phyloP scores from a whole-genome alignment of 2,888 invertebrate species.

The Spodoptera exigua region DNA sequence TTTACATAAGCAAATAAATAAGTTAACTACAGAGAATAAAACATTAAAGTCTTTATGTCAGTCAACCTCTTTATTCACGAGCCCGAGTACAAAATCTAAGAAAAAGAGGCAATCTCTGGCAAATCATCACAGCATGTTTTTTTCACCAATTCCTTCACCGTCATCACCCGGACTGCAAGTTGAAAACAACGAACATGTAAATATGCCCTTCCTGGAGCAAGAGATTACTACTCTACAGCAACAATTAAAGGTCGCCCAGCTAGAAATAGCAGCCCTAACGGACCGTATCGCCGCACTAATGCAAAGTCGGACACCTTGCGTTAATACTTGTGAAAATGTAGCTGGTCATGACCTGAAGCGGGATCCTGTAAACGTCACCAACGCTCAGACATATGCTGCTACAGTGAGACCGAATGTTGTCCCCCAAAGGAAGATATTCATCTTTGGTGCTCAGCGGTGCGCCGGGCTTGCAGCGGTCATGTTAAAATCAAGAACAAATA shows the following conservation, averaged over 20 bases:
- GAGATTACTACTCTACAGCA: constrained; percentile 8
- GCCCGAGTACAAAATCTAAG: constrained; percentile 4
- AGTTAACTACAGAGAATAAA: constrained; percentile 5
- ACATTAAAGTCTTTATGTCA: constrained; percentile 21
- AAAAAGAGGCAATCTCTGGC: constrained; percentile 16
- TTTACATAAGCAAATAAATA: constrained; percentile 15
- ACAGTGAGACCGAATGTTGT: not conserved
- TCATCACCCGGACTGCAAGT: constrained; percentile 6
- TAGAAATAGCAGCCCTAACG: not conserved
- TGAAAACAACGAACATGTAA: constrained; percentile 7
- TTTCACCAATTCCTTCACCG: constrained; percentile 6
- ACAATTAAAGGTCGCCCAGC: constrained; percentile 14
- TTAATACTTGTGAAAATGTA: constrained; percentile 4
- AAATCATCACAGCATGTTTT: constrained; percentile 9
- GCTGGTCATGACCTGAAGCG: constrained; percentile 1
- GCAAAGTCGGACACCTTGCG: constrained; percentile 5
- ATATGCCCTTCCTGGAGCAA: too few relatives aligned
- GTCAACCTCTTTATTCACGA: not conserved
- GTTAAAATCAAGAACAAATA: constrained; percentile 2
- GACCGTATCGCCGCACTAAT: constrained; percentile 4
- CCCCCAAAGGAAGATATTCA: constrained; percentile 7
- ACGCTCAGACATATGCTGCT: not conserved
- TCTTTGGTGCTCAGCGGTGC: constrained; percentile 15
- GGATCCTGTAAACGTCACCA: not conserved
- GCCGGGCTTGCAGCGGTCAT: too few relatives aligned